phyloP scores from a whole-genome alignment of 2,113 vertebrate species.

The Thinocorus orbignyianus region DNA sequence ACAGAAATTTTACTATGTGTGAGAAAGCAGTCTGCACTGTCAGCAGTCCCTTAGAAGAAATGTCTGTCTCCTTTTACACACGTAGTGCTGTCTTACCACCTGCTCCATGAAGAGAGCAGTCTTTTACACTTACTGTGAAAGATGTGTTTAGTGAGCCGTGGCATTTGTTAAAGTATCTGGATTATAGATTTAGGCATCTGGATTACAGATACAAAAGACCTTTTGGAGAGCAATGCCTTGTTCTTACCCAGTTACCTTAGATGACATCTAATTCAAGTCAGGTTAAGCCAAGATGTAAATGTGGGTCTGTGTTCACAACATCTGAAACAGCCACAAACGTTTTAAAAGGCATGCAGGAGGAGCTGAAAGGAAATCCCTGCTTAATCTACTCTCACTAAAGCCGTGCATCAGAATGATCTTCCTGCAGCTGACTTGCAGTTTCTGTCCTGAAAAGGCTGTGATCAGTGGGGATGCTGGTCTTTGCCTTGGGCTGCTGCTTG shows the following conservation, averaged over 20 bases:
- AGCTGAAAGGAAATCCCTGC: neutral
- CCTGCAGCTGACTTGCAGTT: neutral
- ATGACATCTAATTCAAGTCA: neutral
- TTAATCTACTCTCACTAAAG: neutral
- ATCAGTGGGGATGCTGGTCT: accelerated
- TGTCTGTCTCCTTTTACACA: neutral
- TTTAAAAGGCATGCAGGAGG: neutral
- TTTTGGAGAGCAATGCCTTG: neutral
- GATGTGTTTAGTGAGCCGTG: neutral
- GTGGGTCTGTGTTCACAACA: neutral
- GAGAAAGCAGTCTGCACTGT: neutral
- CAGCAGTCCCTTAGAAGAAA: neutral
- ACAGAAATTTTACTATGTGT: neutral
- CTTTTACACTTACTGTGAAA: neutral
- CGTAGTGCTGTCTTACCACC: neutral
- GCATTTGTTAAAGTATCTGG: neutral
- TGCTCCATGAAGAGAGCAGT: neutral
- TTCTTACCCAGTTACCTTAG: neutral
- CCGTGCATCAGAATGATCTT: neutral
- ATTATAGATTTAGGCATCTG: constrained; percentile 11
- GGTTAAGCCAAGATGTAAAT: neutral
- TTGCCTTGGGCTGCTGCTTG: neutral
- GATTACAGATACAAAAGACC: neutral
- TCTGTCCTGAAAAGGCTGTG: neutral
- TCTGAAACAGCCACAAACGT: neutral